These are phyloP conservation scores for Endomychus coccineus DNA, from an alignment of 2,888 invertebrate genomes.

Conservation along the genomic window DNA sequence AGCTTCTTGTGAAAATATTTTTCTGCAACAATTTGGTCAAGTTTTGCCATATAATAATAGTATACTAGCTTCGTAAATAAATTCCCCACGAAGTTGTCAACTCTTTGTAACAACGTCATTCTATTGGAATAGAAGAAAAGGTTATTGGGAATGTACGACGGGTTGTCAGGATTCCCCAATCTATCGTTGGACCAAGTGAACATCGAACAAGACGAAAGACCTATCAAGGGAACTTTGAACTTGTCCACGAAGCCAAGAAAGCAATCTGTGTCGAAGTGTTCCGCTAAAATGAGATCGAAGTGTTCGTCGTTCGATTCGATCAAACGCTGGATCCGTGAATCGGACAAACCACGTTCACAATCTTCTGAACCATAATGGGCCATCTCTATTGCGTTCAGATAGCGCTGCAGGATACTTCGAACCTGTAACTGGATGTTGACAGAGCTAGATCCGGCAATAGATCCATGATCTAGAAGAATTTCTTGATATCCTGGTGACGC, in stretches of 20 bases:
- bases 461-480: constrained; percentile 2
- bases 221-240: constrained; percentile 48
- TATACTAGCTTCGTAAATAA: constrained; percentile 14
- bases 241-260: constrained; percentile 58
- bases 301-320: constrained; percentile 45
- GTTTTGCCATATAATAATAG: constrained; percentile 14
- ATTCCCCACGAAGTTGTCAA: constrained; percentile 23
- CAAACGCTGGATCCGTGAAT: constrained; percentile 29
- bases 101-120: constrained; percentile 28
- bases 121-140: constrained; percentile 14
- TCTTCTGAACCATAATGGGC: constrained; percentile 10
- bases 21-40: constrained; percentile 12
- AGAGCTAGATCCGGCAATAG: constrained; percentile 19
- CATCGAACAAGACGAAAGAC: constrained; percentile 47
- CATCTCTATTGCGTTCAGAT: too few species aligned
- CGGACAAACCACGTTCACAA: constrained; percentile 12
- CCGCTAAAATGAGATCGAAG: constrained; percentile 62
- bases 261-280: constrained; percentile 68
- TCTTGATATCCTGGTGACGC: constrained; percentile 1
- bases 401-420: neutral
- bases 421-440: neutral
- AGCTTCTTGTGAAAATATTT: neutral
- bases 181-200: constrained; percentile 46
- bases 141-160: constrained; percentile 40
- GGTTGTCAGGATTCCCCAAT: constrained; percentile 47